Conservation (phyloP, 2,888 invertebrate genomes). For the Erebia epiphron region DNA sequence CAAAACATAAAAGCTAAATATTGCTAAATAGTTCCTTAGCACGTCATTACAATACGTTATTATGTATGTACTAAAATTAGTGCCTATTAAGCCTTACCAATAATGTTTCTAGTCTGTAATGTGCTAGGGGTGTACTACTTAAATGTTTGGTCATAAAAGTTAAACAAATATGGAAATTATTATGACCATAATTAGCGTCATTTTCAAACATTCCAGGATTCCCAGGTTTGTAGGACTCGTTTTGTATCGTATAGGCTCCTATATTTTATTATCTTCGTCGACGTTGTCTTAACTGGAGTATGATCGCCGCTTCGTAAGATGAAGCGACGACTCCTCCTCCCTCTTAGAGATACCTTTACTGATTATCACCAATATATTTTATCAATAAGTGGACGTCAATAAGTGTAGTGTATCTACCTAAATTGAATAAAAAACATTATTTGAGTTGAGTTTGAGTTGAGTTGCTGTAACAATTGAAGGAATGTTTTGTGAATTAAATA, state of each 20-base stretch:
- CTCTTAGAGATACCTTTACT: too few relatives aligned
- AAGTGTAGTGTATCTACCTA: too few relatives aligned
- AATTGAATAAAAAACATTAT: too few relatives aligned
- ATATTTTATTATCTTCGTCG: neutral
- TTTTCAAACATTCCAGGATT: neutral
- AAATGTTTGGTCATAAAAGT: neutral
- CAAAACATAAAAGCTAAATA: neutral
- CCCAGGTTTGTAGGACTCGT: neutral
- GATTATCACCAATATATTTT: too few relatives aligned
- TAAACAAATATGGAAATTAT: too few relatives aligned
- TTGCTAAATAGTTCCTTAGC: slow-evolving; percentile 12
- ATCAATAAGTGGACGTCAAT: too few relatives aligned
- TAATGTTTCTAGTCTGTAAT: neutral
- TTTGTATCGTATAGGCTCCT: neutral
- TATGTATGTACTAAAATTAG: slow-evolving; percentile 17
- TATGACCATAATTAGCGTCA: neutral
- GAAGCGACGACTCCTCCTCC: too few relatives aligned
- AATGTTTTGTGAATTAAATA: slow-evolving; percentile 6
- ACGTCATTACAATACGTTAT: neutral
- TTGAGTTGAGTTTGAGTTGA: too few relatives aligned
- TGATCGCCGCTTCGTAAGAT: too few relatives aligned
- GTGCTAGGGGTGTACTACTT: slow-evolving; percentile 9
- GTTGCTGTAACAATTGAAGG: neutral
- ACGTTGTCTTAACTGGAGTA: neutral
- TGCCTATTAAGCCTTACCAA: neutral